These are phyloP conservation scores for Chelonus insularis DNA, from an alignment of 1,140 invertebrate species.

Conservation along the genomic window DNA sequence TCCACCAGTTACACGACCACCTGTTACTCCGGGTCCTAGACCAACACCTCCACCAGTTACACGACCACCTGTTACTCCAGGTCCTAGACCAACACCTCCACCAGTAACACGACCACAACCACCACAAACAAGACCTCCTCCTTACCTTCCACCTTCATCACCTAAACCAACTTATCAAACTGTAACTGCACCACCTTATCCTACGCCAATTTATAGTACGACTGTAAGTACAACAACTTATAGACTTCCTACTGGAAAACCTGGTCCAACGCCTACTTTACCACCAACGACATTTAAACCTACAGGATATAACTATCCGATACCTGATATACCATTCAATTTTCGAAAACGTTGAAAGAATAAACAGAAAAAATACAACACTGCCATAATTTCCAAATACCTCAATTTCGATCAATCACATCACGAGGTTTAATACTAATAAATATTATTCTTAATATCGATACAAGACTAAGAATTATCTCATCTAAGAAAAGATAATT, in stretches of 20 bases:
- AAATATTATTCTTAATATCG: no score
- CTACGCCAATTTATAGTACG: conserved; percentile 41
- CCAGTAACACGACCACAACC: neutral
- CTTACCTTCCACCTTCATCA: neutral
- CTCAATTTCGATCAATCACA: no score
- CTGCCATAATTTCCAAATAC: neutral
- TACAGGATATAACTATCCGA: conserved; percentile 50
- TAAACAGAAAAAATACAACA: neutral
- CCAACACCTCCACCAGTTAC: neutral
- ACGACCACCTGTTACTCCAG: neutral
- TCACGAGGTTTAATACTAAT: no score
- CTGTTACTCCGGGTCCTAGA: no score
- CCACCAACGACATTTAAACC: conserved; percentile 47
- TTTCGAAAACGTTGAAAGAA: conserved; percentile 41
- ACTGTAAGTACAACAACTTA: conserved; percentile 42
- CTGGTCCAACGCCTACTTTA: conserved; percentile 42
- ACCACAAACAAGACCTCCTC: neutral
- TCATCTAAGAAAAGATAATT: no score
- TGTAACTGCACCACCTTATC: conserved; percentile 44
- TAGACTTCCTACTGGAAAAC: conserved; percentile 39
- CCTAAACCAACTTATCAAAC: conserved; percentile 33
- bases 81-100: neutral
- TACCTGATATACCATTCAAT: conserved; percentile 52
- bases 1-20: neutral
- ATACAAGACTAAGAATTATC: no score